Evolutionary conservation across 1,140 invertebrate species (phyloP).

Genomic region (Ectropis grisescens): DNA sequence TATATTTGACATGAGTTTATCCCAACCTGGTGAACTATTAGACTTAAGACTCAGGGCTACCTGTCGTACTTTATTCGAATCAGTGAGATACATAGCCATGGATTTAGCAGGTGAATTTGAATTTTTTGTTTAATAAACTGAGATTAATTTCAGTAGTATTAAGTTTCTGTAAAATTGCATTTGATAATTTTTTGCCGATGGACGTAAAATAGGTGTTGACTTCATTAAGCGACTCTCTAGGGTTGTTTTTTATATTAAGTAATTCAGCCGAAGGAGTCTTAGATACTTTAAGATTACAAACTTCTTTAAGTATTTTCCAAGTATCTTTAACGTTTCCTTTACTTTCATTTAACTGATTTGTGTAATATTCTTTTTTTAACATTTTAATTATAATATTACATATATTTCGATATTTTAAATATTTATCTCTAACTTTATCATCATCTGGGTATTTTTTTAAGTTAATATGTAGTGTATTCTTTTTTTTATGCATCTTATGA

Average conservation of each 20-base stretch:
- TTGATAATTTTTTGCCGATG: too few species aligned
- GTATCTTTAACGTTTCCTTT: constrained; percentile 11
- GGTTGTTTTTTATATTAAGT: background rate
- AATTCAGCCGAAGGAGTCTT: background rate
- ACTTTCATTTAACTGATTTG: constrained; percentile 3
- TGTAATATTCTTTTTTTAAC: constrained; percentile 9
- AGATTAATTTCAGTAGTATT: too few species aligned
- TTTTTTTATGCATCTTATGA: constrained; percentile 9
- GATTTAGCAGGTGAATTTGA: too few species aligned
- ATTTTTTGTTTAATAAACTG: constrained; percentile 3
- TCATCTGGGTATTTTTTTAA: constrained; percentile 3
- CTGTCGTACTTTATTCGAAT: too few species aligned
- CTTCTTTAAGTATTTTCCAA: constrained; percentile 13
- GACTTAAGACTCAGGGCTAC: too few species aligned
- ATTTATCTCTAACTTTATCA: constrained; percentile 2
- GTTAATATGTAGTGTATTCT: constrained; percentile 8
- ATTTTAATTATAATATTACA: constrained; percentile 10
- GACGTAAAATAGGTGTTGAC: constrained; percentile 12
- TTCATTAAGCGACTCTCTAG: constrained; percentile 4
- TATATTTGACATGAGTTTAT: too few species aligned
- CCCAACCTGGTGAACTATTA: too few species aligned
- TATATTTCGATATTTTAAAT: constrained; percentile 12
- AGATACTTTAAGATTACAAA: constrained; percentile 5
- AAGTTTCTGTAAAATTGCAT: too few species aligned
- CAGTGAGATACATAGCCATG: too few species aligned